Evolutionary conservation across 2,888 invertebrate genomes (phyloP), one percentile per base, ranked within the genome.

Genomic region (Arctia plantaginis): DNA sequence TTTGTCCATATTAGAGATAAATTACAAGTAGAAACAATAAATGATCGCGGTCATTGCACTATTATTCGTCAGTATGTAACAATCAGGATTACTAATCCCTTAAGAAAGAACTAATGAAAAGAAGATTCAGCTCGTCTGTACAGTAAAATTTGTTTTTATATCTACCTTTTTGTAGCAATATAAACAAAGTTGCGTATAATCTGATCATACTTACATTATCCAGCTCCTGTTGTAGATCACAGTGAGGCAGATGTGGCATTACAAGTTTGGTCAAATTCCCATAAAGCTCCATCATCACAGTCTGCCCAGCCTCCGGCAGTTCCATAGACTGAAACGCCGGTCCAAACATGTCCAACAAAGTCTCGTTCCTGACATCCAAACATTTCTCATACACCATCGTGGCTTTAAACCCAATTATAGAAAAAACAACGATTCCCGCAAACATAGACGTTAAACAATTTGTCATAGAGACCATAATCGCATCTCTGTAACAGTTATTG

Each of bases 391-490:
- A 98, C n/a, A 97, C 97, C 97, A 97, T 97, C 3, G 98, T 98
- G 0, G 98, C 98, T 92, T 99, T 99, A 89, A 99, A 99, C 23
- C 99, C 99, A 80, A 99, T 98, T 51, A 99, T 98, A 0, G 99
- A 98, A 91, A 99, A 99, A 33, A 99, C 99, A 4, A 99, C 99
- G 67, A 99, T 98, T 0, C 99, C 99, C 72, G 99, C 99, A 90
- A 99, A 99, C 97, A 99, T 98, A 2, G 99, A 99, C 0, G 99
- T 99, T 85, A 98, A 97, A 89, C 99, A 99, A 91, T 99, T 99
- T 20, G 99, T 99, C 86, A 99, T 93, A 35, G 99, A 99, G 55
- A 99, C 99, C 94, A 98, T 97, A 72, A 99, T 97, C 13, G 99
- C 99, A 91, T 99, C 99, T 80, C 99, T 96, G 89, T 98, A 99